Base-by-base conservation (phyloP, 2,888 invertebrate genomes). In the Standfussiana lucernea region DNA sequence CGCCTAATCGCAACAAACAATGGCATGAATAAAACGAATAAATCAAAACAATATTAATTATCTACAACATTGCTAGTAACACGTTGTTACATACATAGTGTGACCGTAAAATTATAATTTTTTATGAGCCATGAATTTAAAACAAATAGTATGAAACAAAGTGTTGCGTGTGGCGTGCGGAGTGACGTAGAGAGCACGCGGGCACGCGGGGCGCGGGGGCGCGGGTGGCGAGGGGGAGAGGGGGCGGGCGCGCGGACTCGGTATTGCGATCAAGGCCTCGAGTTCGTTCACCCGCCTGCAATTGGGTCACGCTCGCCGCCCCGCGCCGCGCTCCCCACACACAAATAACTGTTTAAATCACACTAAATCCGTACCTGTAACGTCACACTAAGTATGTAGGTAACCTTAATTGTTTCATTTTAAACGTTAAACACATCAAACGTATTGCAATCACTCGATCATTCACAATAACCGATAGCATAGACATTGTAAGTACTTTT, bases 191-290 rank as follows among this genome's bases (percentile, higher is more conserved):
- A 86, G 62, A 68, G 89, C 84, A 84, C 78, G 90, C 81, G 86
- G 89, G 68, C 67, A 75, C 37, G 84, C 64, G 75, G 65, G 21
- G 24, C n/a, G 85, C 72, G 66, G 79, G 79, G n/a, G 75, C 73
- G 80, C 47, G 79, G 40, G 37, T 4, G 15, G 85, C 35, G 82
- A 62, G 80, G 87, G 64, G 89, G 76, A 89, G 87, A 86, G 86
- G 78, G 88, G 82, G 90, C 85, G 87, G 86, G 86, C 86, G 88
- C 90, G 91, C 91, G 89, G 88, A 81, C 86, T 89, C 93, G 90
- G 94, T 95, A 96, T 96, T 96, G 96, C 96, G 96, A 96, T 96
- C 96, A 96, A 96, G 96, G 96, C 96, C 96, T 90, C 93, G 91
- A 93, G 96, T 95, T 96, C 96, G 96, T 96, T 96, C 95, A 96